Conservation (phyloP, 2,888 invertebrate species). For the Endomychus coccineus region DNA sequence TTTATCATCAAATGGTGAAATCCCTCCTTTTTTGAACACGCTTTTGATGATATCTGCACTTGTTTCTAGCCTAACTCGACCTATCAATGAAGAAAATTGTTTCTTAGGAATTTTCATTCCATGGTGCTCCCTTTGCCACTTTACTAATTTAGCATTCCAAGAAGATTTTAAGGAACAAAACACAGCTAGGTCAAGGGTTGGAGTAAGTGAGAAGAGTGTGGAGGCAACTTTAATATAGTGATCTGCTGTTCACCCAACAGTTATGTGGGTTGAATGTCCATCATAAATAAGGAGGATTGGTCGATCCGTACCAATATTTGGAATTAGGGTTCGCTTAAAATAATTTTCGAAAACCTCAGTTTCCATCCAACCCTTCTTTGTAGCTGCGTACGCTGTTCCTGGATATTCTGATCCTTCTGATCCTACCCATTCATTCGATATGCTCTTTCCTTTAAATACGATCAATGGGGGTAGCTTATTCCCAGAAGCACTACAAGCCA, state of each 20-base stretch:
- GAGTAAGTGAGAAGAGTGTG: constrained; percentile 6
- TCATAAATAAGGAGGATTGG: constrained; percentile 25
- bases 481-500: constrained; percentile 25
- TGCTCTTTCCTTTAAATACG: constrained; percentile 33
- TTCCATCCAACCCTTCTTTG: constrained; percentile 32
- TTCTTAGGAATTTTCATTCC: constrained; percentile 8
- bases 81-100: constrained; percentile 4
- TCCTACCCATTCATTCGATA: constrained; percentile 36
- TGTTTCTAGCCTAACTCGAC: too few species aligned
- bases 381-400: constrained; percentile 29
- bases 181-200: constrained; percentile 8
- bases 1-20: too few species aligned
- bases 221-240: constrained; percentile 8
- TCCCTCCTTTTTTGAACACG: constrained; percentile 4
- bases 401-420: constrained; percentile 23
- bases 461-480: constrained; percentile 34
- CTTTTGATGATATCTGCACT: constrained; percentile 9
- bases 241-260: constrained; percentile 10
- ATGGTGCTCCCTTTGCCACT: constrained; percentile 10
- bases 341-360: constrained; percentile 28
- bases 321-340: constrained; percentile 23
- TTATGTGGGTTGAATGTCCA: constrained; percentile 24
- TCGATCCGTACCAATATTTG: constrained; percentile 19
- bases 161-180: constrained; percentile 8
- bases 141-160: constrained; percentile 8